Evolutionary conservation across 2,113 vertebrate genomes (phyloP).

Genomic region (Neodontobutis hainanensis): DNA sequence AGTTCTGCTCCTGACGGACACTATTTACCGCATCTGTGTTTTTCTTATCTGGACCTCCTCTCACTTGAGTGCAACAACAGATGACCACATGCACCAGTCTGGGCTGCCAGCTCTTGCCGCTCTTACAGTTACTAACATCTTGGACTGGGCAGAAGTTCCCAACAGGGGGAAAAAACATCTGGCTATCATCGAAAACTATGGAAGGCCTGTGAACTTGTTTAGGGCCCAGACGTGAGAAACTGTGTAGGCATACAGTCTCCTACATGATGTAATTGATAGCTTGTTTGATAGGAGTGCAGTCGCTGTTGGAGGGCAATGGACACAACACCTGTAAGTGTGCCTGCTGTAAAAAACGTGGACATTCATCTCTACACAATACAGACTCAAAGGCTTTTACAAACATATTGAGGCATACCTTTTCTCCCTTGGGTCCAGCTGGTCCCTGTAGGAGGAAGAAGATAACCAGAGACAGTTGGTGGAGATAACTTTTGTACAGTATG

Average conservation of each 20-base stretch:
- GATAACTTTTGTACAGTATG: slow-evolving; percentile 43
- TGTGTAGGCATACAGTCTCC: slow-evolving; percentile 52
- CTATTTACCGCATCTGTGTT: slow-evolving; percentile 42
- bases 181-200: slow-evolving; percentile 52
- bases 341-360: slow-evolving; percentile 8
- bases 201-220: slow-evolving; percentile 59
- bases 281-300: slow-evolving; percentile 28
- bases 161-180: slow-evolving; percentile 64
- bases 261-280: slow-evolving; percentile 55
- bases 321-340: slow-evolving; percentile 26
- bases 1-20: slow-evolving; percentile 35
- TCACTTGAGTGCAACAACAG: slow-evolving; percentile 24
- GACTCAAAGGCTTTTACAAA: slow-evolving; percentile 22
- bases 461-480: slow-evolving; percentile 56
- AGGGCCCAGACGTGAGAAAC: slow-evolving; percentile 63
- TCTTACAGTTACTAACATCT: slow-evolving; percentile 28
- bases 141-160: slow-evolving; percentile 39
- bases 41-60: slow-evolving; percentile 40
- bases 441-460: slow-evolving; percentile 79
- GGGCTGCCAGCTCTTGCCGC: slow-evolving; percentile 18
- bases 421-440: slow-evolving; percentile 88
- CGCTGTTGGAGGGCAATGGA: slow-evolving; percentile 14
- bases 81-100: slow-evolving; percentile 13
- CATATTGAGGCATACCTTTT: slow-evolving; percentile 84
- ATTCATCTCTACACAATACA: background rate